Evolutionary conservation across 1,140 invertebrate species (phyloP), one percentile per base, ranked within the genome.

Genomic region (Achatina immaculata): DNA sequence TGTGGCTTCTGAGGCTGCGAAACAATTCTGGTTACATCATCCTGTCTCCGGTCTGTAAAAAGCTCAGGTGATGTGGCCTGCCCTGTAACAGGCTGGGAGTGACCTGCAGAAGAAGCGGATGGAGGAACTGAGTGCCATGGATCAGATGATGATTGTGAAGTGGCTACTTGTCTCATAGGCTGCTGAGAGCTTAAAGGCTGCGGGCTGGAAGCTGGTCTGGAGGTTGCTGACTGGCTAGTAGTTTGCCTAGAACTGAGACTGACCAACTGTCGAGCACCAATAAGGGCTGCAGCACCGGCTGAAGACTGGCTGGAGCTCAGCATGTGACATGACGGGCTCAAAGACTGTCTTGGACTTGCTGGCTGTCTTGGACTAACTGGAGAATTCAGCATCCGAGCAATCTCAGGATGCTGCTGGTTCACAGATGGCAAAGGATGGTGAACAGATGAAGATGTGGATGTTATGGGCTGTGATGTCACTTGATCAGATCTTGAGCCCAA

Each of bases 401-500:
- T 80, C 58, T 80, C 78, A 28, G 78, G 78, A 48, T 80, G 78
- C 34, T 80, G 78, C 11, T 80, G 78, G 68, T 69, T 51, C 11
- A 71, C 28, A 1, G 48, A 42, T 14, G 51, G 58, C 1, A 11
- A 4, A 19, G 31, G 1, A 40, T 38, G 74, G 40, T 65, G 55
- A 31, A 58, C 31, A 24, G 31, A 34, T 62, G 21, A 51, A 55
- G 73, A 16, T 11, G 43, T 55, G 16, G 58, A 38, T 48, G 74
- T 76, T 31, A 65, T 24, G n/a, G 74, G 36, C 21, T 34, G 58
- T 9, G 40, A 55, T 36, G 45, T n/a, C 28, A 40, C 28, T 14
- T 21, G 38, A 45, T 71, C 38, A 9, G 38, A 71, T 40, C 14
- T 40, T 3, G 68, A 45, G 42, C 6, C 24, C 36, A 1, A 24